Percentiles rank a stretch among this genome's conserved stretches.
phyloP scores from a whole-genome alignment of 2,113 vertebrate species.

The Campylorhamphus procurvoides region DNA sequence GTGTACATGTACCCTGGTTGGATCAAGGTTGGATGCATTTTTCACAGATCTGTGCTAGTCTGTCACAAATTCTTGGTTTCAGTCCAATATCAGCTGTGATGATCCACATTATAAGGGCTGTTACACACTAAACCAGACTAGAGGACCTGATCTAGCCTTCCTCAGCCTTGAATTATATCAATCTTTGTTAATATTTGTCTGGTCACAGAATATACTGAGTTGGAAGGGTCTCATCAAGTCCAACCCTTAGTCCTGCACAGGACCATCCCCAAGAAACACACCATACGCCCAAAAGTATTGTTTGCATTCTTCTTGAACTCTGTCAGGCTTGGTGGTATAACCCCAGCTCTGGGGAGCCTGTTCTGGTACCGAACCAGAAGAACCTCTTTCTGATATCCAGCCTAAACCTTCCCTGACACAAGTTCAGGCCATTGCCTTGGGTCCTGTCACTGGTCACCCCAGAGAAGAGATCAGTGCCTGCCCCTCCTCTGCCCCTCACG shows the following conservation, averaged over 20 bases:
- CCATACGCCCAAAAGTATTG: neutral
- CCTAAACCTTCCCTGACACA: neutral
- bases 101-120: fast-evolving
- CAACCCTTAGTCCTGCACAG: neutral
- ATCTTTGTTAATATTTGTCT: neutral
- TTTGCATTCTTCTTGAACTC: neutral
- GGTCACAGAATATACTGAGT: neutral
- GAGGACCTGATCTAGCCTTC: neutral
- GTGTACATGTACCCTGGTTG: neutral
- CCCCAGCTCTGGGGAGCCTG: neutral
- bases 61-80: neutral
- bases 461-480: neutral
- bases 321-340: neutral
- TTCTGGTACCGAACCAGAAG: neutral
- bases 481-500: neutral
- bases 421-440: neutral
- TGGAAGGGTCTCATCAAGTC: neutral
- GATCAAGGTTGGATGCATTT: neutral
- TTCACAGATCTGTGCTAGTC: neutral
- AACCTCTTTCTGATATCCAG: neutral
- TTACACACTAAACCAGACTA: neutral
- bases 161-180: neutral
- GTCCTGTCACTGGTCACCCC: neutral
- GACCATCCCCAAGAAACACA: neutral
- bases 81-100: neutral